Percentiles rank a stretch among this genome's conserved stretches.
These are phyloP conservation scores for Bursaphelenchus okinawaensis DNA, from an alignment of 2,888 invertebrate species.

Conservation along the genomic window DNA sequence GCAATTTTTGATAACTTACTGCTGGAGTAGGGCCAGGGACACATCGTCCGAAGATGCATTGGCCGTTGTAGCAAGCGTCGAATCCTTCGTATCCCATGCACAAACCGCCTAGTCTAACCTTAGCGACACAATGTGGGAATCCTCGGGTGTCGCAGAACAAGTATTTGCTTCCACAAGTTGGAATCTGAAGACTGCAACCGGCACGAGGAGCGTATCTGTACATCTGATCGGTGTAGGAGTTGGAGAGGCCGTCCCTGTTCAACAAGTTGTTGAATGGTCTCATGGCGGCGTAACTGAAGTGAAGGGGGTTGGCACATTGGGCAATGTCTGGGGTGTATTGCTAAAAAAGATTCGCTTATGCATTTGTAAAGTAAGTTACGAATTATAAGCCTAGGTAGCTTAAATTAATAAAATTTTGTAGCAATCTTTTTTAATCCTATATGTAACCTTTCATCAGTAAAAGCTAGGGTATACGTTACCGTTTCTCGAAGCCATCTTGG, in stretches of 20 bases:
- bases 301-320: slow-evolving; percentile 51
- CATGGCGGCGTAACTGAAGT: slow-evolving; percentile 55
- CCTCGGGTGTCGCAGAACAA: slow-evolving; percentile 55
- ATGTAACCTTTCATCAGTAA: too few species aligned
- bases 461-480: too few species aligned
- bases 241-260: slow-evolving; percentile 54
- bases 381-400: too few species aligned
- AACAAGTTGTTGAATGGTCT: slow-evolving; percentile 49
- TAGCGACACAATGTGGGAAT: slow-evolving; percentile 55
- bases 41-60: slow-evolving; percentile 53
- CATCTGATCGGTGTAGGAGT: slow-evolving; percentile 55
- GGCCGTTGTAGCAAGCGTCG: slow-evolving; percentile 49
- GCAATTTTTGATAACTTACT: slow-evolving; percentile 19
- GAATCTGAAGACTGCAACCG: slow-evolving; percentile 42
- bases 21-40: slow-evolving; percentile 41
- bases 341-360: slow-evolving; percentile 18
- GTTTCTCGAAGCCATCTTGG: slow-evolving; percentile 49
- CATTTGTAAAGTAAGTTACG: too few species aligned
- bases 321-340: slow-evolving; percentile 50
- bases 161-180: slow-evolving; percentile 52
- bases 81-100: slow-evolving; percentile 50
- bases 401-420: too few species aligned
- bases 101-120: slow-evolving; percentile 46
- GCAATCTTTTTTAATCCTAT: too few species aligned
- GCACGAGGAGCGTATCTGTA: slow-evolving; percentile 55